Evolutionary conservation across 2,888 invertebrate species (phyloP).

Genomic region (Leptura quadrifasciata): DNA sequence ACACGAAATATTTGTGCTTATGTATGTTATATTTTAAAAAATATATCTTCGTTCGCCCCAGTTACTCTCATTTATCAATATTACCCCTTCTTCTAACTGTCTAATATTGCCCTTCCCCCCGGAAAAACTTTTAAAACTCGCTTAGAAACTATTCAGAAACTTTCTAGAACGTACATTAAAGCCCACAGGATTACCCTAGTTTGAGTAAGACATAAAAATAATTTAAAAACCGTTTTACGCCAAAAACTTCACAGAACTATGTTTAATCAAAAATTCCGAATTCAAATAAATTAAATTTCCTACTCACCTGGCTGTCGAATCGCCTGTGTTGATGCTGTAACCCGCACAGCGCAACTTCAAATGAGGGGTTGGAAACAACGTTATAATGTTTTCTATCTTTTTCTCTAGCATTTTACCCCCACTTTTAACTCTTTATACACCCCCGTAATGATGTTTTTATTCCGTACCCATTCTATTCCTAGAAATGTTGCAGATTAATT

Average conservation of each 20-base stretch:
- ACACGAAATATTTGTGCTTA: too few species aligned
- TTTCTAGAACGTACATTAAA: background rate
- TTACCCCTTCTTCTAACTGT: background rate
- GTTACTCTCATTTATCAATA: background rate
- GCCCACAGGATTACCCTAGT: background rate
- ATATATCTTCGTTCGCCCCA: background rate
- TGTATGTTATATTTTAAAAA: too few species aligned
- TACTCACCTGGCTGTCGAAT: constrained; percentile 60
- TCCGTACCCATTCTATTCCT: constrained; percentile 45
- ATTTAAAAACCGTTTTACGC: background rate
- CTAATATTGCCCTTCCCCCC: background rate
- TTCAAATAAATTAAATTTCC: constrained; percentile 36
- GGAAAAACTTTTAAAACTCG: constrained; percentile 15
- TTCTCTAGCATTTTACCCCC: constrained; percentile 62
- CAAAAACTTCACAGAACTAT: constrained; percentile 33
- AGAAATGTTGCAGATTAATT: constrained; percentile 52
- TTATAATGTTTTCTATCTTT: constrained; percentile 62
- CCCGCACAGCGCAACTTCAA: constrained; percentile 66
- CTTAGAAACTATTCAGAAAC: constrained; percentile 18
- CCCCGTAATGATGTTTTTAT: constrained; percentile 55
- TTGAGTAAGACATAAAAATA: constrained; percentile 12
- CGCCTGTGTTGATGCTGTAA: constrained; percentile 59
- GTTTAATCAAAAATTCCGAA: constrained; percentile 23
- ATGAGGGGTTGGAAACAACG: constrained; percentile 62
- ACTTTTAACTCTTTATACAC: constrained; percentile 61